Evolutionary conservation across 2,888 invertebrate species (phyloP), one percentile per base, ranked within the genome.

Genomic region (Hirtodrosophila cameraria): DNA sequence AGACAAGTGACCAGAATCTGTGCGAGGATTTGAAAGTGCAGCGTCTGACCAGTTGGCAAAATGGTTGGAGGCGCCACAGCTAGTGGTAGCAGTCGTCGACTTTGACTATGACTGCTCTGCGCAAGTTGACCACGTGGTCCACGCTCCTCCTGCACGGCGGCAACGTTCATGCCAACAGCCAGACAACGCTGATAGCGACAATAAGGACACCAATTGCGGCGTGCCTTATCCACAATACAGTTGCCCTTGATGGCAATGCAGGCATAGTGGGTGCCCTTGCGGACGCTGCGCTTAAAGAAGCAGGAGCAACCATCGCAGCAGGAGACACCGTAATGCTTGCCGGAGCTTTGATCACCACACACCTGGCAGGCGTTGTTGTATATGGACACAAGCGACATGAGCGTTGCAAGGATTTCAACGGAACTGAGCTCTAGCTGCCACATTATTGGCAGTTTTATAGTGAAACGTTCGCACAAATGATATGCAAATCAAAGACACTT

Each of bases 281-380:
- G 92, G 38, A 97, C 94, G 70, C 95, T 95, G 74, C 97, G 92
- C 89, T 97, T 97, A 91, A 97, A 97, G 90, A 97, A 97, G 83
- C 97, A 97, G 45, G 96, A 96, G 88, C 97, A 97, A 0, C 97
- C 97, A 87, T 97, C 97, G 89, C 97, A 97, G 84, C 96, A 96
- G 88, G 93, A 94, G 9, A 96, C 94, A 0, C 96, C 96, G 84
- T 96, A 96, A 88, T 96, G 96, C 89, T 96, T 95, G 1, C 96
- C 96, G 79, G 94, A 96, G 15, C 95, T 95, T 83, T 94, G 93
- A 90, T 96, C 96, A 0, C 96, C 96, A 80, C 97, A 97, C 23
- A 97, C 96, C 85, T 93, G 93, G 84, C 96, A 97, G 20, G 59
- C 57, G 33, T 59, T 79, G 13, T 62, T 79, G 13, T 62, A 63